phyloP scores from a whole-genome alignment of 2,113 vertebrate genomes.

The Propithecus coquereli region DNA sequence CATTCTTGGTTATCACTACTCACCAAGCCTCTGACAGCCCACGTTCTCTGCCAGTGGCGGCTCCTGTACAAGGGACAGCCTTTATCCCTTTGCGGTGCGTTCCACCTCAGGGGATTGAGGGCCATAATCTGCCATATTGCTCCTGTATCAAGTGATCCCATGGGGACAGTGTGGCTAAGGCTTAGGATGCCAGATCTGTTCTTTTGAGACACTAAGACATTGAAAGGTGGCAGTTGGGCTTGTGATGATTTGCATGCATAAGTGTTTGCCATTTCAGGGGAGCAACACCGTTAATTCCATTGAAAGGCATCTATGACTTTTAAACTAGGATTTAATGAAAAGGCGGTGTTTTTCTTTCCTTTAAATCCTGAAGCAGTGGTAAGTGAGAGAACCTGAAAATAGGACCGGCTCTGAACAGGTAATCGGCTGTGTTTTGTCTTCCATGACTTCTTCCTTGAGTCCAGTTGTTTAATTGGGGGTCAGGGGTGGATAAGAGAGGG shows the following conservation, averaged over 20 bases:
- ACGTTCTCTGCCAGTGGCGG: fast-evolving
- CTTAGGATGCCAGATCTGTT: not conserved
- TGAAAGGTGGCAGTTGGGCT: not conserved
- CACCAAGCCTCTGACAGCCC: not conserved
- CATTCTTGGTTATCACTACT: not conserved
- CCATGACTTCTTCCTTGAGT: not conserved
- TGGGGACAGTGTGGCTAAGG: not conserved
- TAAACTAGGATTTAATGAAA: not conserved
- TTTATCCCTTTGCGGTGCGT: fast-evolving
- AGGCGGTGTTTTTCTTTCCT: not conserved
- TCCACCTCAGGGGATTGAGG: not conserved
- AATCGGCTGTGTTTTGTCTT: not conserved
- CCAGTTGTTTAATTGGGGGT: not conserved
- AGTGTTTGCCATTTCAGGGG: not conserved
- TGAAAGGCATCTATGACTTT: not conserved
- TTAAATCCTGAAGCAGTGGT: not conserved
- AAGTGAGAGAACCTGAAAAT: not conserved
- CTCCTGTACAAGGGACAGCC: not conserved
- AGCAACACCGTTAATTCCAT: not conserved
- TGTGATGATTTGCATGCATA: not conserved
- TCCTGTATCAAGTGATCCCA: not conserved
- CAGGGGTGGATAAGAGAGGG: not conserved
- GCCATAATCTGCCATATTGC: not conserved
- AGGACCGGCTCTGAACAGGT: not conserved
- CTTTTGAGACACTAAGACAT: not conserved